A percentile compares a stretch with the other conserved stretches of the same genome.
Evolutionary conservation across 2,113 vertebrate species (phyloP).

Genomic region (Trinectes maculatus): DNA sequence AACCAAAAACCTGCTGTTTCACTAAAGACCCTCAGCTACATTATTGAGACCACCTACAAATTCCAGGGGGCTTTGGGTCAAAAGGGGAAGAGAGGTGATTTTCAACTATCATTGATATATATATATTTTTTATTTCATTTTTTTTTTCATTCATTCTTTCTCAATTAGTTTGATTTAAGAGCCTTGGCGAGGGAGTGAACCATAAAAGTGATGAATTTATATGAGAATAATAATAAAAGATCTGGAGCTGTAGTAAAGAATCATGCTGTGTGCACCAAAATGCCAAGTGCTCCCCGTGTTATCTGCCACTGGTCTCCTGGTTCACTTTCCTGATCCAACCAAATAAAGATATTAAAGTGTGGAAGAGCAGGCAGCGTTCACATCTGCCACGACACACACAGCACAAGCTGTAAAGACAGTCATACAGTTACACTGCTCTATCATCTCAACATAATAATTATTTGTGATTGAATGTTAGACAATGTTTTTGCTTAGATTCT

Average conservation of each 20-base stretch:
- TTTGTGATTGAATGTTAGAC: too few relatives aligned
- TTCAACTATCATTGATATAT: slow-evolving; percentile 24
- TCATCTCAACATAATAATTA: too few relatives aligned
- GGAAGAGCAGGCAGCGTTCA: not conserved
- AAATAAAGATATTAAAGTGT: slow-evolving; percentile 9
- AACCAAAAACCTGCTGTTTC: slow-evolving; percentile 79
- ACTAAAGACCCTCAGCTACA: slow-evolving; percentile 72
- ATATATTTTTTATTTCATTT: too few relatives aligned
- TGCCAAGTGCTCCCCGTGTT: slow-evolving; percentile 6
- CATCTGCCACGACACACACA: not conserved
- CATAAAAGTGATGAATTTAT: slow-evolving; percentile 56
- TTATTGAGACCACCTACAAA: slow-evolving; percentile 75
- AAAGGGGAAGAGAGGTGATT: slow-evolving; percentile 49
- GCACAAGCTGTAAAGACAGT: too few relatives aligned
- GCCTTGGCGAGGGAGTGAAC: slow-evolving; percentile 7
- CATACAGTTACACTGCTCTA: not conserved
- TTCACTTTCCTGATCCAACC: not conserved
- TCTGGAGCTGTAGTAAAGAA: not conserved
- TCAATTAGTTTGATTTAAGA: slow-evolving; percentile 47
- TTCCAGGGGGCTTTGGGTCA: slow-evolving; percentile 36
- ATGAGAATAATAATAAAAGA: not conserved
- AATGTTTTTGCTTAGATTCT: not conserved
- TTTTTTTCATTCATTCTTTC: slow-evolving; percentile 12
- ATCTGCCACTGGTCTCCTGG: not conserved
- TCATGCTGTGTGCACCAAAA: slow-evolving; percentile 2